Base-by-base conservation (phyloP, 2,888 invertebrate genomes). In the Nemapogon koenigi region DNA sequence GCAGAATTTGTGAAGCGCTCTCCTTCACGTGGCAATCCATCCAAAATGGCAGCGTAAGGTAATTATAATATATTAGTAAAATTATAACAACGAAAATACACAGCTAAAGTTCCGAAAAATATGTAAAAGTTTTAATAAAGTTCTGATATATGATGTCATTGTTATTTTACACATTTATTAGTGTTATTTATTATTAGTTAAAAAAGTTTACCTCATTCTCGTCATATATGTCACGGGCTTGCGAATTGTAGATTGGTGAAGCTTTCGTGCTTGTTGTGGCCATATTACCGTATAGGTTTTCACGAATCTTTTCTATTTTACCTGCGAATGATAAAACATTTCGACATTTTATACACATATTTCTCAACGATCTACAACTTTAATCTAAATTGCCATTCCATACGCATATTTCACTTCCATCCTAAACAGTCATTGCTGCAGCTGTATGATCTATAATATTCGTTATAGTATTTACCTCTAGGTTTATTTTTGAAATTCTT, bases 1-100 rank as follows among this genome's bases (percentile, higher is more conserved):
- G 76, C 41, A 76, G 62, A 68, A 75, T 73, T 65, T 72, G 66
- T 45, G 76, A 75, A 37, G 75, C 76, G 50, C 63, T 69, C 64
- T 76, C 70, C 76, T 72, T 50, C 6, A 42, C 37, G 31, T 29
- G 25, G 47, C 48, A 47, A 43, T 57, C 63, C 71, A 17, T 37
- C 33, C 33, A 19, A 19, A 14, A 3, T 56, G 59, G 69, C 65
- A 40, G 65, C 65, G 62, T 62, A 59, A 49, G 50, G 46, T 6
- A 4, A 33, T 11, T 19, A 18, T n/a, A n/a, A n/a, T 4, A 11
- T 28, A n/a, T 11, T 28, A 28, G 7, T 28, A 7, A 11, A n/a
- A 28, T 7, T n/a, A 28, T 28, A 28, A n/a, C 11, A n/a, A 28
- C 4, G 4, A 22, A 6, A 28, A n/a, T 28, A 7, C 22, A 7